A percentile compares a stretch with the other conserved stretches of the same genome.
Conservation (phyloP, 2,113 vertebrate species). For the Gambusia affinis region DNA sequence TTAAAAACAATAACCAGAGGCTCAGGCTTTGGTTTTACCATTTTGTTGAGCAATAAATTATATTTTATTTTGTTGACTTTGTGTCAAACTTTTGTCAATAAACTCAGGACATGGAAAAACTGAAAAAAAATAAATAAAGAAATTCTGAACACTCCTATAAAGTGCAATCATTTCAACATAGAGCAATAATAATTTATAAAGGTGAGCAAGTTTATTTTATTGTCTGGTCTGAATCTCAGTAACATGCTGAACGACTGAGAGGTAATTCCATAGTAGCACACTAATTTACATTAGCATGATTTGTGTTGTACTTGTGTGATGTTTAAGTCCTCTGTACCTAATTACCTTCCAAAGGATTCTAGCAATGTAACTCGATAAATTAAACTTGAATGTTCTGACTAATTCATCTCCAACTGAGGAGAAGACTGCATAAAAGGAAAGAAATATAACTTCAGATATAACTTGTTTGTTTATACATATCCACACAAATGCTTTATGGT, state of each 20-base stretch:
- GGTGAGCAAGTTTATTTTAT: too few relatives aligned
- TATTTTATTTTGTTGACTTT: not conserved
- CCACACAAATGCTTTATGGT: not conserved
- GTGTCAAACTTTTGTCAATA: too few relatives aligned
- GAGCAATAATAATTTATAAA: too few relatives aligned
- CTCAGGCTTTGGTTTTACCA: constrained; percentile 22
- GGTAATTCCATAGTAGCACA: too few relatives aligned
- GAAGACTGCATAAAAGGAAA: not conserved
- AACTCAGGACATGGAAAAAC: too few relatives aligned
- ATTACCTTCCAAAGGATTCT: not conserved
- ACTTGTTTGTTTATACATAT: not conserved
- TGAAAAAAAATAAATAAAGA: too few relatives aligned
- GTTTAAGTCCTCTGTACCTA: not conserved
- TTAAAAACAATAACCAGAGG: constrained; percentile 35
- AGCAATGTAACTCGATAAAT: not conserved
- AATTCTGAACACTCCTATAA: too few relatives aligned
- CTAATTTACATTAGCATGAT: too few relatives aligned
- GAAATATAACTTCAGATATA: not conserved
- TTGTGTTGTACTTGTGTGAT: too few relatives aligned
- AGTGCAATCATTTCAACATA: too few relatives aligned
- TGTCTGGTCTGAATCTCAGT: too few relatives aligned
- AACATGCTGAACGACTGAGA: too few relatives aligned
- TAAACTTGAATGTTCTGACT: not conserved
- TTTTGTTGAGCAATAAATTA: constrained; percentile 20
- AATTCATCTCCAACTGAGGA: not conserved